phyloP scores from a whole-genome alignment of 2,888 invertebrate genomes.

The Sicus ferrugineus region DNA sequence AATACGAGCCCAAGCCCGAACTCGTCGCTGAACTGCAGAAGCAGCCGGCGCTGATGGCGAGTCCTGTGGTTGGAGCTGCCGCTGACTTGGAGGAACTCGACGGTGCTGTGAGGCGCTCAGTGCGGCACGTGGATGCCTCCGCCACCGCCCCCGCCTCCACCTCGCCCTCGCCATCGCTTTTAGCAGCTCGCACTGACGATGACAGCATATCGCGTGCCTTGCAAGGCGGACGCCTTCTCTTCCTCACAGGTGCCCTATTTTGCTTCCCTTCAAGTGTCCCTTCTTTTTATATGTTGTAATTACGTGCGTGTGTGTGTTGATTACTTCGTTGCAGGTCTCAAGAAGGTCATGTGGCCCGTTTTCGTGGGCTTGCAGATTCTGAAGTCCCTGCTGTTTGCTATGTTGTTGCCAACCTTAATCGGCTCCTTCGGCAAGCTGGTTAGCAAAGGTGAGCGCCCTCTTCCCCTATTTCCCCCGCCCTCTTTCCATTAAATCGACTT shows the following conservation, averaged over 20 bases:
- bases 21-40: slow-evolving; percentile 52
- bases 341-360: slow-evolving; percentile 83
- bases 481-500: too few species aligned
- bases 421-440: slow-evolving; percentile 84
- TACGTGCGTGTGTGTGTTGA: neutral
- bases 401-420: slow-evolving; percentile 84
- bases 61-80: slow-evolving; percentile 41
- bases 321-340: slow-evolving; percentile 81
- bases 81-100: slow-evolving; percentile 65
- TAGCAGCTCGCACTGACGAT: slow-evolving; percentile 63
- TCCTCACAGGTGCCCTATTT: slow-evolving; percentile 67
- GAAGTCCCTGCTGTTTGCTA: slow-evolving; percentile 82
- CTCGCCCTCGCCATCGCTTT: neutral
- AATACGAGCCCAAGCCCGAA: slow-evolving; percentile 53
- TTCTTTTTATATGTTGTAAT: neutral
- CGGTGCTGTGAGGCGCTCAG: slow-evolving; percentile 54
- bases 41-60: slow-evolving; percentile 29
- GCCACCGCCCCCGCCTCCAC: neutral
- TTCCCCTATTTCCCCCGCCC: too few species aligned
- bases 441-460: slow-evolving; percentile 74
- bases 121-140: slow-evolving; percentile 41
- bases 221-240: slow-evolving; percentile 72
- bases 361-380: slow-evolving; percentile 83
- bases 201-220: slow-evolving; percentile 65
- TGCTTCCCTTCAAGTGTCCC: neutral